Percentiles rank a stretch among this genome's conserved stretches.
These are phyloP conservation scores for Penelope pileata DNA, from an alignment of 2,113 vertebrate genomes.

Conservation along the genomic window DNA sequence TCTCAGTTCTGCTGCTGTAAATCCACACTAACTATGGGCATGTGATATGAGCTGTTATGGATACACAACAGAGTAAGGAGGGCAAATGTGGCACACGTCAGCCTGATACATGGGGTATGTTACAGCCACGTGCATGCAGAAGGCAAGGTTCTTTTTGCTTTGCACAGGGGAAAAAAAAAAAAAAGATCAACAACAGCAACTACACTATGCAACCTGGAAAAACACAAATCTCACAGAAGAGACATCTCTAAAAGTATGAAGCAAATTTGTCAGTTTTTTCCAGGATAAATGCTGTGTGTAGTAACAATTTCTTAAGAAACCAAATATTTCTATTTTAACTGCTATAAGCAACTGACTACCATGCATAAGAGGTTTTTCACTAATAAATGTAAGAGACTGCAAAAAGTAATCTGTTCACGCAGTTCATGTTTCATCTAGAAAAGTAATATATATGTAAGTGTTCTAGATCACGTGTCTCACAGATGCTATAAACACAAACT, in stretches of 20 bases:
- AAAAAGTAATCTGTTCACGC: not conserved
- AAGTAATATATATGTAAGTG: not conserved
- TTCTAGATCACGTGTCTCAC: not conserved
- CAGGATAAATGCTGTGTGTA: not conserved
- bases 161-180: not conserved
- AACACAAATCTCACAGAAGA: not conserved
- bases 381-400: not conserved
- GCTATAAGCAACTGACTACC: not conserved
- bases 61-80: rapidly evolving
- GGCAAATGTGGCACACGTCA: not conserved
- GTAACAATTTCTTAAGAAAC: not conserved
- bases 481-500: not conserved
- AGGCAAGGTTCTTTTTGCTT: not conserved
- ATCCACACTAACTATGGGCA: not conserved
- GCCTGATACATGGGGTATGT: rapidly evolving
- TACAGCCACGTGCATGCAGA: not conserved
- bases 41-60: not conserved
- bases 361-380: not conserved
- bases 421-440: not conserved
- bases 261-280: not conserved
- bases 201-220: not conserved
- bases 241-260: not conserved
- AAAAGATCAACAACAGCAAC: not conserved
- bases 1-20: not conserved
- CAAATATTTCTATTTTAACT: not conserved